Conservation (phyloP, 2,888 invertebrate species). For the Lamellibrachia satsuma region DNA sequence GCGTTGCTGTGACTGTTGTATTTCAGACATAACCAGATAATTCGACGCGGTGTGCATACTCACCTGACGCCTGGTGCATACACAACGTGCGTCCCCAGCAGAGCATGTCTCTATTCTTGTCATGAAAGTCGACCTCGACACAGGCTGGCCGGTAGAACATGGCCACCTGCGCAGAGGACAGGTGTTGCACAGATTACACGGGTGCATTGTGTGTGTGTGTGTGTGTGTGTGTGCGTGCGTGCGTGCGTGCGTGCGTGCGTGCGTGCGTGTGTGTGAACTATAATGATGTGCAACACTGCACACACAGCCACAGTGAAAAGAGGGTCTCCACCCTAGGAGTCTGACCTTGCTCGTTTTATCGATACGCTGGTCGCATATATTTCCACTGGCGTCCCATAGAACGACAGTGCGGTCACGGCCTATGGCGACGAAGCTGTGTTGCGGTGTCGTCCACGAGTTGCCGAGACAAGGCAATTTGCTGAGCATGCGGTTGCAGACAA, state of each 20-base stretch:
- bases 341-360: slow-evolving; percentile 21
- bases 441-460: slow-evolving; percentile 41
- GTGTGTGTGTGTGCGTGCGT: too few relatives aligned
- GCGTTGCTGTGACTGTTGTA: too few relatives aligned
- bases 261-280: not conserved
- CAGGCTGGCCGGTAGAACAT: slow-evolving; percentile 33
- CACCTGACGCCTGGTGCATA: too few relatives aligned
- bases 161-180: too few relatives aligned
- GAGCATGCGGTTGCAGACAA: slow-evolving; percentile 48
- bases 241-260: slow-evolving; percentile 21
- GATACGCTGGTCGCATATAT: slow-evolving; percentile 52
- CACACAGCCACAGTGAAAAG: not conserved
- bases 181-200: too few relatives aligned
- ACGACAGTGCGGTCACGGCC: slow-evolving; percentile 43
- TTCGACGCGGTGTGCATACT: too few relatives aligned
- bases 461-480: slow-evolving; percentile 55
- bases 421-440: slow-evolving; percentile 49
- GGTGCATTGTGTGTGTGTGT: too few relatives aligned
- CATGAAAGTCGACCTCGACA: slow-evolving; percentile 25
- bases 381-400: slow-evolving; percentile 56
- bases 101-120: not conserved
- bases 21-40: too few relatives aligned
- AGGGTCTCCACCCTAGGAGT: not conserved
- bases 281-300: not conserved
- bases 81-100: slow-evolving; percentile 26